phyloP scores from a whole-genome alignment of 2,888 invertebrate genomes.

The Branchipolynoe longqiensis region DNA sequence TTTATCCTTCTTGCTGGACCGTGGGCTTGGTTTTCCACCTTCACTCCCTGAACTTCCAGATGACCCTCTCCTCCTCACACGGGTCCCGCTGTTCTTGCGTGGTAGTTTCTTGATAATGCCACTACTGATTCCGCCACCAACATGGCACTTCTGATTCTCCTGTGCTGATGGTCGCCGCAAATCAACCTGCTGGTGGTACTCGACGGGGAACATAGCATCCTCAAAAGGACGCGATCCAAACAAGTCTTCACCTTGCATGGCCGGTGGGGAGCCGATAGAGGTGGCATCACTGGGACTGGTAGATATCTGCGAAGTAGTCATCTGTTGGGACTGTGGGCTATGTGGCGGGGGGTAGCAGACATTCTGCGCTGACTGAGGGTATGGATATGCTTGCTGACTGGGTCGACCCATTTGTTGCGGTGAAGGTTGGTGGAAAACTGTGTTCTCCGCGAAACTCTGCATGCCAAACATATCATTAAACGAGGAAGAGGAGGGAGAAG shows the following conservation, averaged over 20 bases:
- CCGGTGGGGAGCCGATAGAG: not conserved
- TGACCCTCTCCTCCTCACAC: constrained; percentile 55
- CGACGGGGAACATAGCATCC: constrained; percentile 21
- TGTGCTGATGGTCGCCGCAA: not conserved
- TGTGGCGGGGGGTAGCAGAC: not conserved
- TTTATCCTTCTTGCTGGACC: constrained; percentile 50
- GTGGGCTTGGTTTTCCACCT: constrained; percentile 55
- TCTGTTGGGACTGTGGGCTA: not conserved
- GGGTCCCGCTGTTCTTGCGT: not conserved
- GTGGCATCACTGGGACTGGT: constrained; percentile 7
- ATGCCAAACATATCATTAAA: constrained; percentile 65
- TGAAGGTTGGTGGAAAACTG: constrained; percentile 51
- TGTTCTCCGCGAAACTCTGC: constrained; percentile 62
- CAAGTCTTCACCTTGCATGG: constrained; percentile 31
- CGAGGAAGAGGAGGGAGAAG: constrained; percentile 70
- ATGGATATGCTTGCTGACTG: not conserved
- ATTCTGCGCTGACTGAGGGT: not conserved
- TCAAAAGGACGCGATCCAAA: constrained; percentile 51
- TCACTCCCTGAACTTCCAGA: constrained; percentile 63
- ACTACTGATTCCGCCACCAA: constrained; percentile 12
- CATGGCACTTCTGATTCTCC: not conserved
- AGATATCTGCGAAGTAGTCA: not conserved
- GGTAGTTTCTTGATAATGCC: constrained; percentile 4
- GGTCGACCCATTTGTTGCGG: constrained; percentile 21
- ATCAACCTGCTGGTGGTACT: not conserved